Evolutionary conservation across 2,113 vertebrate species (phyloP), one percentile per base, ranked within the genome.

Genomic region (Colistium nudipinnis): DNA sequence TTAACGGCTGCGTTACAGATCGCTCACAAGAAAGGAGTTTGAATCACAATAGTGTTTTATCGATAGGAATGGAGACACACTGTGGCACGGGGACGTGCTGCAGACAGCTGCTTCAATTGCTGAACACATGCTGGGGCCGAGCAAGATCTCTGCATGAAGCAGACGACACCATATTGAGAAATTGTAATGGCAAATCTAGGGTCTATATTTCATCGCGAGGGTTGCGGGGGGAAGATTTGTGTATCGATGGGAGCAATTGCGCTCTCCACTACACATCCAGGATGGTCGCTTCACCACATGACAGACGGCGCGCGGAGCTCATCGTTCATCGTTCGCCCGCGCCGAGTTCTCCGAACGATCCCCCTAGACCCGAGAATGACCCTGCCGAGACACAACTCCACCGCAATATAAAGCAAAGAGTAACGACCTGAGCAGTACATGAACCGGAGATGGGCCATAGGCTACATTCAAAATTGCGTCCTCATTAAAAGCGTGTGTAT

Each of bases 401-500:
- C 59, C 78, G 76, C 61, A 45, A 76, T 75, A 62, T 38, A 55
- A 43, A 49, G 61, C 66, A 71, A 76, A 65, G 71, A 79, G 53
- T 53, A 71, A 76, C 25, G 8, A 71, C 76, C 65, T 47, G 38
- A 61, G 19, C 47, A 17, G 52, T 70, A 7, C 69, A 71, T 53
- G 54, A 70, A 81, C 79, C 79, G 47, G 38, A 49, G 22, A 49
- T 5, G 13, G 52, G 49, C 41, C 30, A 47, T 44, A n/a, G n/a
- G n/a, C n/a, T n/a, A 31, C 52, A 11, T 63, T 72, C 79, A 74
- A 55, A 55, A 22, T n/a, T 7, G 25, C 38, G 76, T 73, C 66
- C 74, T 85, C 74, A 74, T 84, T 87, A 79, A 54, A 57, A 71
- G 27, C 12, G 24, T 41, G 28, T 31, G 47, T 68, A 51, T 66